Conservation (phyloP, 2,113 vertebrate genomes). For the Atractosteus spatula region DNA sequence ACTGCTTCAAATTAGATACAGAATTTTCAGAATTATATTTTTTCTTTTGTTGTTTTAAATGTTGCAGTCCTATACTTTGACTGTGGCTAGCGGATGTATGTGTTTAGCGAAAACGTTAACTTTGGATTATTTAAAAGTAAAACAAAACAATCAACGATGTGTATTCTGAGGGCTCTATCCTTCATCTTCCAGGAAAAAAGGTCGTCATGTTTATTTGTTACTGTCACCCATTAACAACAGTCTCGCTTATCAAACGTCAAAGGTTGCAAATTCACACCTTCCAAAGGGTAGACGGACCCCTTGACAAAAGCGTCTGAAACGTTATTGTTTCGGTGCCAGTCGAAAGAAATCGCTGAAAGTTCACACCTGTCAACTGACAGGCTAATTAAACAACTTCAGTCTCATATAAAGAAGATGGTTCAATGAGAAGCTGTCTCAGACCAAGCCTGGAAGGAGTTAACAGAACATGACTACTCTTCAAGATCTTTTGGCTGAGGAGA, state of each 20-base stretch:
- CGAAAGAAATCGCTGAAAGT: conserved; percentile 47
- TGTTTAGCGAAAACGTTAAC: too few species aligned
- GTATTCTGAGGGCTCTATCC: background rate
- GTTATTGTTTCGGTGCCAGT: conserved; percentile 51
- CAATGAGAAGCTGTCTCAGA: background rate
- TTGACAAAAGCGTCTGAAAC: conserved; percentile 42
- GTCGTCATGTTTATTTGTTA: background rate
- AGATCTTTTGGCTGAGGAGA: background rate
- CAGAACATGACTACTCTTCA: conserved; percentile 54
- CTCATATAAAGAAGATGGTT: conserved; percentile 43
- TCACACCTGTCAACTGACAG: conserved; percentile 57
- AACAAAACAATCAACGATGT: background rate
- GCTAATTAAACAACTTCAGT: conserved; percentile 50
- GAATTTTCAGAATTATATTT: too few species aligned
- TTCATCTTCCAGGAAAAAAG: background rate
- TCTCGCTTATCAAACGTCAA: conserved; percentile 18
- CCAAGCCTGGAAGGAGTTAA: background rate
- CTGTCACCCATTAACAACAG: background rate
- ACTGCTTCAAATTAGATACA: too few species aligned
- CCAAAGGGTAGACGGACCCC: conserved; percentile 43
- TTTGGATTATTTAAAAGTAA: too few species aligned
- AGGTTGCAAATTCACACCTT: conserved; percentile 52
- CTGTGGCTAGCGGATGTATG: too few species aligned
- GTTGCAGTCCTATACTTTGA: too few species aligned
- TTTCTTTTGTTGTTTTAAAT: too few species aligned